phyloP scores from a whole-genome alignment of 2,888 invertebrate genomes.

The Xestia ashworthii region DNA sequence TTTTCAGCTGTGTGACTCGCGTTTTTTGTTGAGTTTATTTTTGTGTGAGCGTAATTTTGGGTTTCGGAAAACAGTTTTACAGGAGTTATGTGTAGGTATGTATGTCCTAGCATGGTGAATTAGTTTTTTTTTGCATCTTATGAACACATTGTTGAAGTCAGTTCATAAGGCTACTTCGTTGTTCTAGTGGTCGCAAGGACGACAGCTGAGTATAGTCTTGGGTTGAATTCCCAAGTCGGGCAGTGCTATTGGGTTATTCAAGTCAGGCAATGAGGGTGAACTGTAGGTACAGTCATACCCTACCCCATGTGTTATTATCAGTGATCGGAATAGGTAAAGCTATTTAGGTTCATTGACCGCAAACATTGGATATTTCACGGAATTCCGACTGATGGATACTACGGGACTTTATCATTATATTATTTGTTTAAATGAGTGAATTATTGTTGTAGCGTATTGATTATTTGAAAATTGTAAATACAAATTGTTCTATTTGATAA shows the following conservation, averaged over 20 bases:
- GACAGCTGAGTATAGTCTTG: not conserved
- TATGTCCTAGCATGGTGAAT: not conserved
- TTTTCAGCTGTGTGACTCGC: not conserved
- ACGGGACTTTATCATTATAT: no score
- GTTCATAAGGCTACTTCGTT: not conserved
- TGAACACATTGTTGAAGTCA: not conserved
- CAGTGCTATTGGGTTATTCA: not conserved
- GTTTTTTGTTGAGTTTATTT: conserved; percentile 3
- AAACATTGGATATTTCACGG: no score
- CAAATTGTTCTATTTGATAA: no score
- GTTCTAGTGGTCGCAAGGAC: not conserved
- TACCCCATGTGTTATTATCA: no score
- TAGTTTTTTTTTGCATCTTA: not conserved
- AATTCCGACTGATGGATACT: no score
- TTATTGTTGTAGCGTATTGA: no score
- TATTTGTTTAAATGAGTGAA: no score
- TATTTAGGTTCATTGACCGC: no score
- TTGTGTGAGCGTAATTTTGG: not conserved
- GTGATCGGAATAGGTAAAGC: no score
- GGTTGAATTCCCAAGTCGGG: not conserved
- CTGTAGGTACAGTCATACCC: no score
- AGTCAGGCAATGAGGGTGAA: no score
- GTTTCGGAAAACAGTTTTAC: not conserved
- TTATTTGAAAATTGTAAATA: no score
- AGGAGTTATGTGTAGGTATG: not conserved